These are phyloP conservation scores for Lepidurus apus DNA, from an alignment of 1,140 invertebrate species.

Conservation along the genomic window DNA sequence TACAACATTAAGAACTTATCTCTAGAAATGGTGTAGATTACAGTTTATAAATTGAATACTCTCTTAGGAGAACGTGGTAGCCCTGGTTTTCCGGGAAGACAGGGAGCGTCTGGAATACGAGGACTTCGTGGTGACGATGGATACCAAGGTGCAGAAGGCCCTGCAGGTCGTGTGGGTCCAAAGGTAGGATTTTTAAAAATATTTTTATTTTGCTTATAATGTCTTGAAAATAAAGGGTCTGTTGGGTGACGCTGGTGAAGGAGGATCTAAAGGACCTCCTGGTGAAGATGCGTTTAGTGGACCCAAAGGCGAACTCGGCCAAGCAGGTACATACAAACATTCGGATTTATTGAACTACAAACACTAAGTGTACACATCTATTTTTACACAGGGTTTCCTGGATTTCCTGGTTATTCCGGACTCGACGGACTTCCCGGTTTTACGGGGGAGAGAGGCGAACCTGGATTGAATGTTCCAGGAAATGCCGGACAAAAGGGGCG, in stretches of 20 bases:
- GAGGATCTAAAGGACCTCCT: slow-evolving; percentile 30
- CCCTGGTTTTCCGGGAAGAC: neutral
- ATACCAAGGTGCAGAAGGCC: neutral
- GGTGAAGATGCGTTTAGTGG: slow-evolving; percentile 31
- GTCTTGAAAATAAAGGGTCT: neutral
- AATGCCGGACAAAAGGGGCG: slow-evolving; percentile 35
- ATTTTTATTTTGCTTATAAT: neutral
- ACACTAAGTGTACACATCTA: neutral
- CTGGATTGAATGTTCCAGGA: slow-evolving; percentile 40
- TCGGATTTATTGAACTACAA: slow-evolving; percentile 28
- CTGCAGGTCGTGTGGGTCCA: slow-evolving; percentile 37
- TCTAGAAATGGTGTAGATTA: too few relatives aligned
- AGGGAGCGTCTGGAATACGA: neutral
- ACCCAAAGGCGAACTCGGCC: slow-evolving; percentile 36
- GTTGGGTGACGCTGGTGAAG: neutral
- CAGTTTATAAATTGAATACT: neutral
- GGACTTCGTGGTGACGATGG: neutral
- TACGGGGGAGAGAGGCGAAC: slow-evolving; percentile 41
- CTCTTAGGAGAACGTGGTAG: neutral
- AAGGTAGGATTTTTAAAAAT: slow-evolving; percentile 26
- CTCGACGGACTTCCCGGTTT: slow-evolving; percentile 36
- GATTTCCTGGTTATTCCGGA: slow-evolving; percentile 48
- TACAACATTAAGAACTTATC: too few relatives aligned
- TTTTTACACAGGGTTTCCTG: slow-evolving; percentile 44
- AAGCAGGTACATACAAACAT: slow-evolving; percentile 31